Conservation (phyloP, 2,113 vertebrate genomes). For the Neolamprologus falcicula region DNA sequence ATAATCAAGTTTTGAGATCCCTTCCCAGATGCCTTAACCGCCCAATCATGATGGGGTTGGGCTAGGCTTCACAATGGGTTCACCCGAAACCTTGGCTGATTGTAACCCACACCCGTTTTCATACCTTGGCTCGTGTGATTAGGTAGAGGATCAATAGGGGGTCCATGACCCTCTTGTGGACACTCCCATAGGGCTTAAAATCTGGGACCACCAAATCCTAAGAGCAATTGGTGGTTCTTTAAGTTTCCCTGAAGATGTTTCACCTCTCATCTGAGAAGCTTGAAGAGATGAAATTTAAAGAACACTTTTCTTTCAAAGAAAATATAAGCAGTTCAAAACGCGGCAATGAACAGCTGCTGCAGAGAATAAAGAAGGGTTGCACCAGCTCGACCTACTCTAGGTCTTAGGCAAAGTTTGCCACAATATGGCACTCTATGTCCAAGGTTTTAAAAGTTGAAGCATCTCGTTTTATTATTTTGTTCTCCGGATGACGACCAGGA, state of each 20-base stretch:
- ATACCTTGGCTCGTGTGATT: background rate
- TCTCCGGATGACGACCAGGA: rapidly evolving
- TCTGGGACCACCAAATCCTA: background rate
- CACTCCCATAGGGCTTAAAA: background rate
- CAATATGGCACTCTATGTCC: background rate
- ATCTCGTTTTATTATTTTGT: background rate
- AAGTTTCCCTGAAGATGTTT: background rate
- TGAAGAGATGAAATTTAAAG: background rate
- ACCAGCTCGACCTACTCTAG: background rate
- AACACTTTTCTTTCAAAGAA: background rate
- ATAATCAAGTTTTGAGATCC: background rate
- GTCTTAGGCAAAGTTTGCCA: background rate
- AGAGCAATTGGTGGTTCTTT: background rate
- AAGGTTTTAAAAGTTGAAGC: background rate
- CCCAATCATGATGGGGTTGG: background rate
- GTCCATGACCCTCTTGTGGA: background rate
- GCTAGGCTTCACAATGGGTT: background rate
- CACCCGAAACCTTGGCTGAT: background rate
- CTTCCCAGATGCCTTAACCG: background rate
- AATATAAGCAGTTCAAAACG: background rate
- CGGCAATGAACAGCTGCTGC: background rate
- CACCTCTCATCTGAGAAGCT: background rate
- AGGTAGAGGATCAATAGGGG: background rate
- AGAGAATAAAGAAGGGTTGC: background rate
- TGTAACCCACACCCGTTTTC: background rate